Evolutionary conservation across 2,797 vertebrate species (phyloP), one percentile per base, ranked within the genome.

Genomic region (Lepus townsendii): DNA sequence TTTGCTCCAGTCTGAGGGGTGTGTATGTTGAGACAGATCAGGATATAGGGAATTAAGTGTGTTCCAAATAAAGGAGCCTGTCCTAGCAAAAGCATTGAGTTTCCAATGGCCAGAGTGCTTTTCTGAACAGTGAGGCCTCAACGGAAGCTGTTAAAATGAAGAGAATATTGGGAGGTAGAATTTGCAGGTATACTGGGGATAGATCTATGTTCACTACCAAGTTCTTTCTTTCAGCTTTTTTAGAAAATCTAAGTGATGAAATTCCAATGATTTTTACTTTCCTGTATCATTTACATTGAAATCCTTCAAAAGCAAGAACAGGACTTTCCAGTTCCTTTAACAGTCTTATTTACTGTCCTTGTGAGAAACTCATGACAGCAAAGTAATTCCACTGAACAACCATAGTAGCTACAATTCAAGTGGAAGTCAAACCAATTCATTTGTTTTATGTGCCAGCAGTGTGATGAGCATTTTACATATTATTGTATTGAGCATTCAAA

Each of bases 351-450:
- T 62, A 62, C 1, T 35, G 3, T 83, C 82, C 77, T 94, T 73
- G 30, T 38, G 50, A 76, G 66, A 66, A 86, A 90, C 30, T 65
- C 65, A 68, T 7, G 13, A 24, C 42, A 75, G 30, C 10, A 5
- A 4, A 79, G 14, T 71, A 2, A 12, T 47, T 2, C 16, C 83
- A 30, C 27, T 78, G 13, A 80, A 65, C 69, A 62, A 1, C 72
- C 17, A 17, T 19, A 52, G 22, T 68, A 57, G 60, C 72, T 88
- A 69, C 27, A 62, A 90, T 88, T 79, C 50, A 88, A 90, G 85
- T 50, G 26, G 68, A 95, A 85, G 38, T 66, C 7, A 35, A 75
- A 90, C 47, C 13, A 57, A 7, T 73, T 78, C 3, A 32, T 1
- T 35, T 2, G 32, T 26, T 52, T 91, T 87, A 20, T 42, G 14